Evolutionary conservation across 2,113 vertebrate species (phyloP).

Genomic region (Ancistrus triradiatus): DNA sequence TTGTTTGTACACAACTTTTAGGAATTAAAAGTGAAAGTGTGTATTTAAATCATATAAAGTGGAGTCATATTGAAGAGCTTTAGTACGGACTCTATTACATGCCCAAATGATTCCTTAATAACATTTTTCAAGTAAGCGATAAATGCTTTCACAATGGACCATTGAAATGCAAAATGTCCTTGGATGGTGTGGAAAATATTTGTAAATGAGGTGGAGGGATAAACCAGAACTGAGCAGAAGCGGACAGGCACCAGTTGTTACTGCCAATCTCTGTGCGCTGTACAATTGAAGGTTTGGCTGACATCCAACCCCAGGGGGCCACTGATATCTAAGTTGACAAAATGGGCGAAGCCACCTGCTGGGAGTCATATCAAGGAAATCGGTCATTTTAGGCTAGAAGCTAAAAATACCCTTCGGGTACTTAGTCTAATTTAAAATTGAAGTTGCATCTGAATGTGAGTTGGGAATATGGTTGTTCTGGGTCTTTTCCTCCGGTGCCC

Average conservation of each 20-base stretch:
- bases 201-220: conserved; percentile 19
- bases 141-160: too few species aligned
- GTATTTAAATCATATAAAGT: too few species aligned
- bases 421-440: background rate
- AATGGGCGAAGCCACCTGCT: conserved; percentile 33
- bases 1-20: too few species aligned
- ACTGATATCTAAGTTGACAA: conserved; percentile 43
- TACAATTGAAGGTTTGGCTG: conserved; percentile 42
- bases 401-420: conserved; percentile 29
- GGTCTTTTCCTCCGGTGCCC: conserved; percentile 78
- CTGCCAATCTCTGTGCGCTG: conserved; percentile 58
- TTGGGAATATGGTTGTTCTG: conserved; percentile 11
- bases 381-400: conserved; percentile 9
- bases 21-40: too few species aligned
- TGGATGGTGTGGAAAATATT: conserved; percentile 14
- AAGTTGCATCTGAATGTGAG: background rate
- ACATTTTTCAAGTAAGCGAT: too few species aligned
- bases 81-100: too few species aligned
- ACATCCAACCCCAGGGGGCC: conserved; percentile 35
- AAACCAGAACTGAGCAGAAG: conserved; percentile 51
- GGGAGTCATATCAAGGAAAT: conserved; percentile 18
- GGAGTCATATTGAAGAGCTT: too few species aligned
- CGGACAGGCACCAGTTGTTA: conserved; percentile 58
- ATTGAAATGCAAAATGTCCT: too few species aligned
- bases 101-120: too few species aligned